Evolutionary conservation across 2,113 vertebrate genomes (phyloP), one percentile per base, ranked within the genome.

Genomic region (Indicator indicator): DNA sequence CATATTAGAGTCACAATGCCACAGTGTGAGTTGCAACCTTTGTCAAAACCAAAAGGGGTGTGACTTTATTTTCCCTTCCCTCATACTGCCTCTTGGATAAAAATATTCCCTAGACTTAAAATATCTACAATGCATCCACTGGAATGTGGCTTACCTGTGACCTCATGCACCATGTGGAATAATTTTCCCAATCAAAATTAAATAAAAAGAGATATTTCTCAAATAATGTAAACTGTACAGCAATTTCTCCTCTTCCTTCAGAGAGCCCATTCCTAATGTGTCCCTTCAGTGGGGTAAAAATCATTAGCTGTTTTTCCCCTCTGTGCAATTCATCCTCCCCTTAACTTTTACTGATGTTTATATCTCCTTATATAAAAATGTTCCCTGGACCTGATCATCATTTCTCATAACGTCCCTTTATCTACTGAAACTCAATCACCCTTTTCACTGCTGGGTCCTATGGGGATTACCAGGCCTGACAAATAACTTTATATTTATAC

Each of bases 401-500:
- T 75, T 94, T 94, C 84, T 91, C 74, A 91, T 48, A 64, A 72
- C 69, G 67, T 73, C 81, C 86, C 46, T 44, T 83, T 82, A 85
- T 21, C 81, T 89, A 50, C 40, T 55, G 44, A 79, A 90, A 82
- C 69, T 32, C 54, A 82, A 93, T 65, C 69, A 55, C 27, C 28
- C 30, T 63, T 65, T 71, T 81, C 54, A 79, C 59, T 82, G 58
- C 30, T 65, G 17, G 56, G 28, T 40, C 10, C 74, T 64, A 62
- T 7, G 21, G 54, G 70, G 54, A 86, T 76, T 90, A 83, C 28
- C 9, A 48, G 48, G 46, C 16, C 74, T 93, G 73, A 64, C 24
- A 90, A 83, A 80, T 65, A 85, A 88, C 62, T 84, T 77, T 20
- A 2, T 24, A 78, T 64, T 85, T 76, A 73, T 33, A 80, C 46